Evolutionary conservation across 1,140 invertebrate species (phyloP).

Genomic region (Philaenus spumarius): DNA sequence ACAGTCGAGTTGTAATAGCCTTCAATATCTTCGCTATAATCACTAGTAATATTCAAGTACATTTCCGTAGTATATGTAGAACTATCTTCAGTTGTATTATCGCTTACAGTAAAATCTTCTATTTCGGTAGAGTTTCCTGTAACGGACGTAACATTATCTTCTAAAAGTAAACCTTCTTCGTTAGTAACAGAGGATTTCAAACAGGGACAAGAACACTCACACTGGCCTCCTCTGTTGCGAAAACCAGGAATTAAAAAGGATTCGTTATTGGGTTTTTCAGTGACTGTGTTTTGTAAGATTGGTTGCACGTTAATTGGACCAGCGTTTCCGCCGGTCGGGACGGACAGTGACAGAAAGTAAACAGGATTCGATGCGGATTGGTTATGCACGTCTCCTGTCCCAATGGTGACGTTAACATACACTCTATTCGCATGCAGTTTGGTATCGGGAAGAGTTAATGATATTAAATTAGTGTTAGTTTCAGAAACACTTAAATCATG

Average conservation of each 20-base stretch:
- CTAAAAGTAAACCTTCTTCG: background rate
- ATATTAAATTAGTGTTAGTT: conserved; percentile 9
- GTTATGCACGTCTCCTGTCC: conserved; percentile 50
- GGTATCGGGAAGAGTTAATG: conserved; percentile 9
- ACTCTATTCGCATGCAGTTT: conserved; percentile 46
- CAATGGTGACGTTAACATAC: conserved; percentile 67
- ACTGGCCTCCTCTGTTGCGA: conserved; percentile 57
- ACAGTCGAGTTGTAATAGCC: background rate
- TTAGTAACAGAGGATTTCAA: conserved; percentile 33
- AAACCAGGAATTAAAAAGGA: conserved; percentile 13
- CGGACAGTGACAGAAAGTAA: conserved; percentile 63
- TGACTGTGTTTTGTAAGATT: conserved; percentile 17
- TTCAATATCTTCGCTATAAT: too few species aligned
- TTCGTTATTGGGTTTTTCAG: conserved; percentile 31
- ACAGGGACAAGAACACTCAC: conserved; percentile 65
- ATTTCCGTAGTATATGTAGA: too few species aligned
- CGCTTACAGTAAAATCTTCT: background rate
- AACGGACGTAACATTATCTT: conserved; percentile 17
- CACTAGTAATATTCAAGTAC: too few species aligned
- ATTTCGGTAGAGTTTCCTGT: conserved; percentile 19
- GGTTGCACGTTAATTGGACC: conserved; percentile 46
- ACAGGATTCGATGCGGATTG: conserved; percentile 45
- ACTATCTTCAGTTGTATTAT: too few species aligned
- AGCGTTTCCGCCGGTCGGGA: conserved; percentile 47
- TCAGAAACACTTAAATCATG: background rate